phyloP scores from a whole-genome alignment of 2,113 vertebrate species.

The Mesocricetus auratus region DNA sequence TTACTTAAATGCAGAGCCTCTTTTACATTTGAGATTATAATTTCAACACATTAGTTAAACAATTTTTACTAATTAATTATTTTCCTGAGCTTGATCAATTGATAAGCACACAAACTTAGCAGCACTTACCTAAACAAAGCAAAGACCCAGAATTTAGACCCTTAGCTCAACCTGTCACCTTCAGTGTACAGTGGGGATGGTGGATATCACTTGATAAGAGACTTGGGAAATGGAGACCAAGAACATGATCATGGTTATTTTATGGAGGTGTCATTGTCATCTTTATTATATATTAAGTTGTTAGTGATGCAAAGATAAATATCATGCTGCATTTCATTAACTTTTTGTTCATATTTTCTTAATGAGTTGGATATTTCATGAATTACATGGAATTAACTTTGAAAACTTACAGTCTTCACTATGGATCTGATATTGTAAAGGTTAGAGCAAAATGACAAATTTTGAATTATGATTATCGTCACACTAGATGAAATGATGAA shows the following conservation, averaged over 20 bases:
- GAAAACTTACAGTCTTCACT: neutral
- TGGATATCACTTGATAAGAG: neutral
- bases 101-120: neutral
- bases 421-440: neutral
- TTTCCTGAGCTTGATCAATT: neutral
- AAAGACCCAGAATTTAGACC: neutral
- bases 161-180: neutral
- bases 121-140: conserved; percentile 59
- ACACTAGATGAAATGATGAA: neutral
- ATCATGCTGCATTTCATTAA: neutral
- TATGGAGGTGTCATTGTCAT: neutral
- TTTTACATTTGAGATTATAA: neutral
- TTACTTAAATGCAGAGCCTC: neutral
- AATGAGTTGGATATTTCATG: neutral
- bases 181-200: neutral
- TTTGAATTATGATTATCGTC: neutral
- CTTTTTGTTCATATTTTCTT: neutral
- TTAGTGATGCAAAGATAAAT: neutral
- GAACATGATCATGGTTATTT: neutral
- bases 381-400: conserved; percentile 14
- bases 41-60: neutral
- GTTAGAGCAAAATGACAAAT: neutral
- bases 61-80: neutral
- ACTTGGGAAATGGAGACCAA: neutral
- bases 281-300: neutral